phyloP scores from a whole-genome alignment of 2,113 vertebrate genomes.

The Fukomys damarensis region DNA sequence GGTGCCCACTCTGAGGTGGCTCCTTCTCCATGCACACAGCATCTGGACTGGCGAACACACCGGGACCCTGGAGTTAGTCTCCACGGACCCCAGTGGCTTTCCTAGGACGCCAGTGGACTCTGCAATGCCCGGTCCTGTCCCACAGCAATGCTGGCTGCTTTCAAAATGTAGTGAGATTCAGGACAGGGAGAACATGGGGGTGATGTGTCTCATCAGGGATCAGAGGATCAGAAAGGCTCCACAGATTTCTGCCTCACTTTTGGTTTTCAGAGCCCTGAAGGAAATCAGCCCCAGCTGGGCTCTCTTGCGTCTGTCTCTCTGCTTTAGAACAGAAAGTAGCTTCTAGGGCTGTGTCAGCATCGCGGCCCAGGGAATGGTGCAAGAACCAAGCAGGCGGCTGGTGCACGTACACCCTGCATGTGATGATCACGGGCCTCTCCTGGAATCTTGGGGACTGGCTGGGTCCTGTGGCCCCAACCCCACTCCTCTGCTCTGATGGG shows the following conservation, averaged over 20 bases:
- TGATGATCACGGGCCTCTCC: not conserved
- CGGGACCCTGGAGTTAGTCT: rapidly evolving
- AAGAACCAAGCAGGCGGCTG: not conserved
- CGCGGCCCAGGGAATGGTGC: not conserved
- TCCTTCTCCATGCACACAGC: not conserved
- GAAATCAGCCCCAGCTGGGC: not conserved
- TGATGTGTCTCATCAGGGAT: not conserved
- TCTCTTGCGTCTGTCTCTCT: not conserved
- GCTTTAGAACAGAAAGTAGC: not conserved
- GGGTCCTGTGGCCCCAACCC: not conserved
- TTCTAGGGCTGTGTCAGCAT: not conserved
- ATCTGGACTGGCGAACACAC: not conserved
- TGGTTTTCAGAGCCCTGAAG: not conserved
- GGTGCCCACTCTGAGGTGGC: not conserved
- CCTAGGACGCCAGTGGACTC: rapidly evolving
- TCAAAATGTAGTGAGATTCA: not conserved
- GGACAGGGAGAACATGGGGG: not conserved
- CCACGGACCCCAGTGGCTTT: not conserved
- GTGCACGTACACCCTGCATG: not conserved
- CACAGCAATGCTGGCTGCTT: not conserved
- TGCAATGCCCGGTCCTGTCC: no score
- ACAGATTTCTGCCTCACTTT: not conserved
- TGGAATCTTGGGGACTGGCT: not conserved
- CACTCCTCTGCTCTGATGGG: not conserved
- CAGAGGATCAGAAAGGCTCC: not conserved